Base-by-base conservation (phyloP, 2,797 vertebrate species). In the Lutjanus campechanus region DNA sequence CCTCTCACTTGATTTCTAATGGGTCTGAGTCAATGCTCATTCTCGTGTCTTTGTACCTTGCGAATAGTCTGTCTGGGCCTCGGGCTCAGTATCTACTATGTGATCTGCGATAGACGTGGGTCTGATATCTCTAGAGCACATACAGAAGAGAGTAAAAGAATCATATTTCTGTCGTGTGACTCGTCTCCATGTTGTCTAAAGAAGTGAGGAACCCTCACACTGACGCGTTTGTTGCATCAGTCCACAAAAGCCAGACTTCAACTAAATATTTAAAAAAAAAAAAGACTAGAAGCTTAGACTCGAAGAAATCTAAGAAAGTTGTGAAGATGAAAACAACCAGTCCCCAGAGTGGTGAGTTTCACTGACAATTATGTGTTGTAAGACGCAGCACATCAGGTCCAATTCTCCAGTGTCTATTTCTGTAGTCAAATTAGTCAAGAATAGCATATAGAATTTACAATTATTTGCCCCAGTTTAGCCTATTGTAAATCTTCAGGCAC, bases 1-100 rank as follows among this genome's bases (percentile, higher is more conserved):
- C 49, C 25, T 69, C 66, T 85, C 72, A 68, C 69, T 82, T 78
- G 55, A 84, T 81, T 88, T 84, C 53, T 76, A 75, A 82, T 86
- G 81, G 63, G 73, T 87, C 74, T 67, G 36, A 85, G 80, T 88
- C 83, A 73, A 68, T 82, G 69, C 70, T 79, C 66, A 22, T 76
- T 73, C 79, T 69, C 47, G 43, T 75, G 55, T 71, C 61, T 74
- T 84, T 86, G 66, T 86, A 74, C 65, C 75, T 79, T 73, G 65
- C 82, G 66, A 84, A 67, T 76, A 74, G 81, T 66, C 63, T 2
- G 56, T 82, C 60, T 81, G 61, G 22, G 64, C 77, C 70, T 19
- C 41, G 13, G 73, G 77, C 73, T 60, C 2, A 1, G 9, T 59
- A 65, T 81, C 20, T 54, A 69, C 41, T 20, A 4, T 71, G 67